Evolutionary conservation across 1,140 invertebrate species (phyloP), one percentile per base, ranked within the genome.

Genomic region (Trinorchestia longiramus): DNA sequence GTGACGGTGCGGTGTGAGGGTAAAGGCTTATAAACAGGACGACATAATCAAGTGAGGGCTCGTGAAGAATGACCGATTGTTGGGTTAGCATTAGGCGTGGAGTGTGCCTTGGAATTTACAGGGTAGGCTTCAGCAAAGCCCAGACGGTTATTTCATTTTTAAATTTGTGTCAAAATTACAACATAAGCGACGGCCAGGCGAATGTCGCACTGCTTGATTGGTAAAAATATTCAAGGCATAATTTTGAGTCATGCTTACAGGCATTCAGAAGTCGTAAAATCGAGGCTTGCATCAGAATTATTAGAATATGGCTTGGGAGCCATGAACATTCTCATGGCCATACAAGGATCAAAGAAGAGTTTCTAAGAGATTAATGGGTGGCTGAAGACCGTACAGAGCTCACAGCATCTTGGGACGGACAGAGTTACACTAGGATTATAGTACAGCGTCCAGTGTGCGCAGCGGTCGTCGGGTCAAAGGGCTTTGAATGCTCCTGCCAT

Each of bases 401-500:
- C 41, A 36, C 88, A 90, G 88, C 88, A 43, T 42, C 41, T 19
- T 42, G n/a, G 88, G 88, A 90, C 88, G 43, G 43, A 43, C 88
- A 90, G 43, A 17, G 15, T 36, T 90, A 41, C 88, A 43, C 4
- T 15, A 41, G 88, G 43, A 90, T 90, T 90, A 42, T 90, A 90
- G 88, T 90, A 77, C 88, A 1, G 28, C n/a, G 88, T 90, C 88
- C 88, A 90, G 87, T 41, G 36, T 87, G 36, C 36, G 87, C 36
- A 87, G 88, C 88, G 88, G 88, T 44, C 92, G 44, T 45, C 41
- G 43, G 92, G 92, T 94, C 92, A 94, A n/a, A 94, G 92, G 92
- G 92, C 92, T 94, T 77, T 94, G 43, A 94, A 94, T 94, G 92
- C 92, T 94, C 43, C 92, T 45, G 92, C 92, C 92, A 94, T 94